phyloP scores from a whole-genome alignment of 2,888 invertebrate genomes.

The Sericinus montela region DNA sequence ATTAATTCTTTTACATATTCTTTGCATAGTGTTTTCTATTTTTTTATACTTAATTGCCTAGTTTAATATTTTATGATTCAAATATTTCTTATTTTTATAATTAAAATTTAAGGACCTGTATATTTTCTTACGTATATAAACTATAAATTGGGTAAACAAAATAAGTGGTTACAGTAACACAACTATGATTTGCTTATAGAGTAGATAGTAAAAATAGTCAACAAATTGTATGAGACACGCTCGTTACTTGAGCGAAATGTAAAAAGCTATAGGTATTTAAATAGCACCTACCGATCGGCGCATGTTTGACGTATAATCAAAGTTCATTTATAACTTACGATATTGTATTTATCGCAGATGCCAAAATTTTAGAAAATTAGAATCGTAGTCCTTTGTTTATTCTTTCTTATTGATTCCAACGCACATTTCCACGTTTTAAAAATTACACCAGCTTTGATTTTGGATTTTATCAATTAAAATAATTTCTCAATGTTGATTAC shows the following conservation, averaged over 20 bases:
- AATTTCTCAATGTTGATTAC: conserved; percentile 5
- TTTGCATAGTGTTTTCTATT: too few relatives aligned
- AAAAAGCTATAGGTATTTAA: not conserved
- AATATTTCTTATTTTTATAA: too few relatives aligned
- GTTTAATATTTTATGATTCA: too few relatives aligned
- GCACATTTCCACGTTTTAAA: conserved; percentile 5
- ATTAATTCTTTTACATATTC: too few relatives aligned
- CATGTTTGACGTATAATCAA: not conserved
- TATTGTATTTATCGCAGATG: conserved; percentile 3
- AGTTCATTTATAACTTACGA: too few relatives aligned
- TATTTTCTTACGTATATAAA: not conserved
- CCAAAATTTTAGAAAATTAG: conserved; percentile 10
- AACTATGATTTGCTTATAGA: conserved; percentile 19
- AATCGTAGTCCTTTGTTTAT: not conserved
- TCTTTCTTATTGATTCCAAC: conserved; percentile 8
- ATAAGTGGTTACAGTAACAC: conserved; percentile 2
- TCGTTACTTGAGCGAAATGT: not conserved
- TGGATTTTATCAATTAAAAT: not conserved
- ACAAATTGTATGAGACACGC: conserved; percentile 13
- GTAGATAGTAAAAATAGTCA: conserved; percentile 18
- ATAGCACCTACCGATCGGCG: not conserved
- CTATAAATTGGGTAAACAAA: conserved; percentile 7
- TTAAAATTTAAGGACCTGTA: too few relatives aligned
- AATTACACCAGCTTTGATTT: not conserved
- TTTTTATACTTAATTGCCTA: too few relatives aligned